Percentiles rank a stretch among this genome's conserved stretches.
Evolutionary conservation across 2,888 invertebrate species (phyloP).

Genomic region (Microdon myrmicae): DNA sequence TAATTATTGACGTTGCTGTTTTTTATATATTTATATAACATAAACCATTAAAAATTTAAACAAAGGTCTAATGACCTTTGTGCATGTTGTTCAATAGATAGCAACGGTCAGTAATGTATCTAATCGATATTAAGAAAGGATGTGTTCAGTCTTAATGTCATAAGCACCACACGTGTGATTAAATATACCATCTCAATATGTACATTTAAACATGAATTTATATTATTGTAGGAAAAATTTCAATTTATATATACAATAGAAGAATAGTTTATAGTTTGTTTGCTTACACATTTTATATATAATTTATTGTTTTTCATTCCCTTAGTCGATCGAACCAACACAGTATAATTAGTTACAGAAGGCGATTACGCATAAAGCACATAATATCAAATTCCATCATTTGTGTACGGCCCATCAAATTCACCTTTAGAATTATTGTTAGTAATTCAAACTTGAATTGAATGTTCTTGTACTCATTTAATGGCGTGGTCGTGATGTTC

Average conservation of each 20-base stretch:
- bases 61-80: no score
- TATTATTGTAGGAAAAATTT: slow-evolving; percentile 9
- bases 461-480: no score
- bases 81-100: no score
- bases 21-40: no score
- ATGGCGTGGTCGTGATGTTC: no score
- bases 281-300: slow-evolving; percentile 39
- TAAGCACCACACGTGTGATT: slow-evolving; percentile 1
- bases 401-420: slow-evolving; percentile 67
- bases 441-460: no score
- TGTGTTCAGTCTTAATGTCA: no score
- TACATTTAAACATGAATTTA: background rate
- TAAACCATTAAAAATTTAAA: no score
- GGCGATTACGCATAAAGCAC: slow-evolving; percentile 49
- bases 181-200: background rate
- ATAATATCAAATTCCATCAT: slow-evolving; percentile 67
- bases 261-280: slow-evolving; percentile 20
- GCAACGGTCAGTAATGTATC: no score
- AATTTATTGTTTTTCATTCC: slow-evolving; percentile 40
- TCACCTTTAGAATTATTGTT: slow-evolving; percentile 51
- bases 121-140: slow-evolving; percentile 20
- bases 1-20: no score
- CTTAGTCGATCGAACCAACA: slow-evolving; percentile 48
- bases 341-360: slow-evolving; percentile 43
- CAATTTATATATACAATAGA: slow-evolving; percentile 29